Conservation (phyloP, 2,888 invertebrate genomes). For the Mayetiola destructor region DNA sequence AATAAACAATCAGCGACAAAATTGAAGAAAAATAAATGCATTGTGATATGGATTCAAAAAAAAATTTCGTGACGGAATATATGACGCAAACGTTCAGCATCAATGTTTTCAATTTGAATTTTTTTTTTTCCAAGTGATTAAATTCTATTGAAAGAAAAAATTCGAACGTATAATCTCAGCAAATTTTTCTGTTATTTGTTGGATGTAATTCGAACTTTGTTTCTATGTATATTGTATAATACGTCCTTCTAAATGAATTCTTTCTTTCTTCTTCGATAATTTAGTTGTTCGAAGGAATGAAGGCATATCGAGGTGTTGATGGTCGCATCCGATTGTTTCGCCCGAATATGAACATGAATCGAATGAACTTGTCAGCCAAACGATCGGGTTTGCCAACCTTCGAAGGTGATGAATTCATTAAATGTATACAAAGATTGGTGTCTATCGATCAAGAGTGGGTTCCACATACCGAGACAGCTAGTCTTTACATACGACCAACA, state of each 20-base stretch:
- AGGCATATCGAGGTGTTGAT: slow-evolving; percentile 88
- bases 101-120: too few species aligned
- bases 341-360: slow-evolving; percentile 85
- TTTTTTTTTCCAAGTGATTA: too few species aligned
- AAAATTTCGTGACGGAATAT: too few species aligned
- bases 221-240: background rate
- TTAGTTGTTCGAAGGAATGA: slow-evolving; percentile 95
- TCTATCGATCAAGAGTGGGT: slow-evolving; percentile 96
- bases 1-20: too few species aligned
- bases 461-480: slow-evolving; percentile 76
- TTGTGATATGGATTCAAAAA: too few species aligned
- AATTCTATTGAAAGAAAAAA: too few species aligned
- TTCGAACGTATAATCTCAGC: too few species aligned
- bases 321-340: slow-evolving; percentile 86
- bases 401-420: slow-evolving; percentile 68
- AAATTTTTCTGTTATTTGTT: too few species aligned
- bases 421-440: slow-evolving; percentile 70
- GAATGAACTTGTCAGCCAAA: slow-evolving; percentile 77
- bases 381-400: slow-evolving; percentile 81
- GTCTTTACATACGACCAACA: slow-evolving; percentile 91
- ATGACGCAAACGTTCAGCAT: too few species aligned
- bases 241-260: background rate
- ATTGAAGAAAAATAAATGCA: too few species aligned
- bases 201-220: too few species aligned
- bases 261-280: slow-evolving; percentile 14